These are phyloP conservation scores for Lacanobia oleracea DNA, from an alignment of 2,888 invertebrate genomes.

Conservation along the genomic window DNA sequence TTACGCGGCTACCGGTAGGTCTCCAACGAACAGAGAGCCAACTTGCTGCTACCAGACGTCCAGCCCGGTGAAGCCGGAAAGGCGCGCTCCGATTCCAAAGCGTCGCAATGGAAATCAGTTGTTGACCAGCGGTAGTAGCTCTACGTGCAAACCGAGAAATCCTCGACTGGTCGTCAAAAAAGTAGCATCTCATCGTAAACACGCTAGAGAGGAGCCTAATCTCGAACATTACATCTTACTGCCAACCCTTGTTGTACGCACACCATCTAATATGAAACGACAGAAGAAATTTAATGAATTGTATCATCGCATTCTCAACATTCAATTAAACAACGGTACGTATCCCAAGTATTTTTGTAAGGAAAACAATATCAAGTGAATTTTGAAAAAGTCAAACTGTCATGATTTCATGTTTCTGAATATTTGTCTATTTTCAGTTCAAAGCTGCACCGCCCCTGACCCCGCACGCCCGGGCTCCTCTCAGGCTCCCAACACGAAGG, in stretches of 20 bases:
- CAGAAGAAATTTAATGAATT: constrained; percentile 87
- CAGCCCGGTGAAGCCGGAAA: constrained; percentile 69
- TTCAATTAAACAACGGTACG: constrained; percentile 79
- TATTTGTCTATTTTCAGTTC: constrained; percentile 68
- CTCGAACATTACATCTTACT: constrained; percentile 85
- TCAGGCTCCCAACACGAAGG: constrained; percentile 70
- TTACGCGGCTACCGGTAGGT: constrained; percentile 68
- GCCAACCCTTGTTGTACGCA: constrained; percentile 85
- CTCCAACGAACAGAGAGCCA: constrained; percentile 73
- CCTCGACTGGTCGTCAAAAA: constrained; percentile 83
- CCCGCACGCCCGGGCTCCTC: constrained; percentile 9
- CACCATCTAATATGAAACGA: constrained; percentile 85
- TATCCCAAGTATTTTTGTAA: constrained; percentile 13
- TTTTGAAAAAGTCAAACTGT: background rate
- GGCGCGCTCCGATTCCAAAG: constrained; percentile 47
- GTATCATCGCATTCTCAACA: constrained; percentile 84
- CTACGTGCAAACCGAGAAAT: constrained; percentile 71
- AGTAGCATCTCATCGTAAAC: constrained; percentile 76
- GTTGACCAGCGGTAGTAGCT: constrained; percentile 77
- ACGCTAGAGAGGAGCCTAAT: constrained; percentile 78
- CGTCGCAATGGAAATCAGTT: constrained; percentile 59
- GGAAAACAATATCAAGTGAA: background rate
- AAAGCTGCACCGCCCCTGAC: constrained; percentile 56
- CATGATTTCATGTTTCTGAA: background rate
- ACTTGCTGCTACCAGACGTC: constrained; percentile 83